Percentiles rank a stretch among this genome's conserved stretches.
Evolutionary conservation across 2,888 invertebrate species (phyloP).

Genomic region (Aphidoletes aphidimyza): DNA sequence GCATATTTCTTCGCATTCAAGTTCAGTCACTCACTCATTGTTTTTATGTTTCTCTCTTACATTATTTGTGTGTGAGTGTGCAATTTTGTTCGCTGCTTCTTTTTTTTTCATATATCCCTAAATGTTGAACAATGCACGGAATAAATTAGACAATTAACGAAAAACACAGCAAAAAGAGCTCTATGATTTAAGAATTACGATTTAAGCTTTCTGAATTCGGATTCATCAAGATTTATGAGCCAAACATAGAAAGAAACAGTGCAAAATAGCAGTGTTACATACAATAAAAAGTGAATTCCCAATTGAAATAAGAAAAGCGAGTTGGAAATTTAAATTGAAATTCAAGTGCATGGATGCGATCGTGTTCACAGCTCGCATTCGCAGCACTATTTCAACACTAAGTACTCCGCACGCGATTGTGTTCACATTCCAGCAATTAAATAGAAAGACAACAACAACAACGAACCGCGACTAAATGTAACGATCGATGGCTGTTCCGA

Average conservation of each 20-base stretch:
- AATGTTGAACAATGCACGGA: slow-evolving; percentile 17
- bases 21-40: background rate
- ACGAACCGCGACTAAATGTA: slow-evolving; percentile 47
- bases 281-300: slow-evolving; percentile 21
- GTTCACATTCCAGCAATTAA: slow-evolving; percentile 24
- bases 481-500: background rate
- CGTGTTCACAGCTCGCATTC: too few relatives aligned
- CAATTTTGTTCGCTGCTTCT: background rate
- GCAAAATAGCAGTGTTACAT: background rate
- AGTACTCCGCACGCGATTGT: slow-evolving; percentile 13
- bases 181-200: background rate
- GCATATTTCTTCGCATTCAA: background rate
- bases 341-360: slow-evolving; percentile 22
- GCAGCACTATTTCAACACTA: too few relatives aligned
- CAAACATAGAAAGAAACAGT: background rate
- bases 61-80: background rate
- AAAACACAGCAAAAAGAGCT: slow-evolving; percentile 22
- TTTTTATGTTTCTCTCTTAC: background rate
- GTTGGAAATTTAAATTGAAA: background rate
- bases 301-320: background rate
- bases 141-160: slow-evolving; percentile 36
- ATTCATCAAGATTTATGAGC: slow-evolving; percentile 2
- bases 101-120: background rate
- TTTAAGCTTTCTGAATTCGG: background rate
- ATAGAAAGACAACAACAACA: background rate